A percentile compares a stretch with the other conserved stretches of the same genome.
phyloP scores from a whole-genome alignment of 2,888 invertebrate species.

The Heteromyza rotundicornis region DNA sequence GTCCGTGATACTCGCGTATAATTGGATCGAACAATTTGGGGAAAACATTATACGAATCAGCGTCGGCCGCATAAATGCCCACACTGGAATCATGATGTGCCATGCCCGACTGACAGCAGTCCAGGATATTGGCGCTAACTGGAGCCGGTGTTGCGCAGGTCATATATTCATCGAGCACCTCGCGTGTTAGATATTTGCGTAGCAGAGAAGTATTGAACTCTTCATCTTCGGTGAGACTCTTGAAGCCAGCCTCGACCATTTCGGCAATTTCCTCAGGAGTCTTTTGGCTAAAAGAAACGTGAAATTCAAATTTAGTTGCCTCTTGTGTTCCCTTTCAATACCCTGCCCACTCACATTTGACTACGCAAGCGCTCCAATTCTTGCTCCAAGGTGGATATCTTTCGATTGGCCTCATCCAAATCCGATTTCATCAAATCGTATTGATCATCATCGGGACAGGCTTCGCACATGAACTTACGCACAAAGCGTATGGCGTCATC shows the following conservation, averaged over 20 bases:
- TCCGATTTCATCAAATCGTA: conserved; percentile 56
- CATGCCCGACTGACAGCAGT: conserved; percentile 71
- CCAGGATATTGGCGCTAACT: conserved; percentile 67
- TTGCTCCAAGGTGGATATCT: conserved; percentile 53
- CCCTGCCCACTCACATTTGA: conserved; percentile 50
- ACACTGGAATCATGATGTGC: conserved; percentile 69
- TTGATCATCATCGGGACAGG: conserved; percentile 59
- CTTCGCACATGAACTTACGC: conserved; percentile 59
- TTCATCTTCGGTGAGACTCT: conserved; percentile 63
- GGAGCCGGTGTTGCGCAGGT: conserved; percentile 64
- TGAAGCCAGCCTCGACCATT: conserved; percentile 65
- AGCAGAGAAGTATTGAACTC: conserved; percentile 67
- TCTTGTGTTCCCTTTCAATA: background rate
- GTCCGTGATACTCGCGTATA: conserved; percentile 70
- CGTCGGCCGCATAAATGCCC: conserved; percentile 73
- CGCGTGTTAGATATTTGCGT: conserved; percentile 68
- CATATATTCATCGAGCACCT: conserved; percentile 66
- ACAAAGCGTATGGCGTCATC: conserved; percentile 61
- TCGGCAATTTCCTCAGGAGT: conserved; percentile 58
- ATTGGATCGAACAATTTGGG: conserved; percentile 71
- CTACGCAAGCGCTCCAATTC: conserved; percentile 55
- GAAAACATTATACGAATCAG: conserved; percentile 70
- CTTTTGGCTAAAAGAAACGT: conserved; percentile 49
- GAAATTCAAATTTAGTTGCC: background rate
- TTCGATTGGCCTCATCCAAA: conserved; percentile 51